Conservation (phyloP, 2,888 invertebrate species). For the Graphium colonna region DNA sequence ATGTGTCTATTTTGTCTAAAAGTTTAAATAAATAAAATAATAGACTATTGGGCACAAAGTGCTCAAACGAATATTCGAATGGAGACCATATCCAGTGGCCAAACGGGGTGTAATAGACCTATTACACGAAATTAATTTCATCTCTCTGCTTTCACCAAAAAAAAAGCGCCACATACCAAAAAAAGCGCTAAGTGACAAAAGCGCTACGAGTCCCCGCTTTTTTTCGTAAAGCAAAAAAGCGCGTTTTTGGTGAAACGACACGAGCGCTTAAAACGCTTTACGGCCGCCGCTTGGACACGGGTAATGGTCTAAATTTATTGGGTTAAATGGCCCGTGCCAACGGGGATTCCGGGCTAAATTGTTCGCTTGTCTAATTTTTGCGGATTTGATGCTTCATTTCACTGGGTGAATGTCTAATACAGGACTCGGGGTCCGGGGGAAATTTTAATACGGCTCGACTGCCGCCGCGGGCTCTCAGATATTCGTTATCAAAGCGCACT, state of each 20-base stretch:
- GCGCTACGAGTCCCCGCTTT: no score
- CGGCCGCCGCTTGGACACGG: conserved; percentile 68
- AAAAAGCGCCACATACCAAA: no score
- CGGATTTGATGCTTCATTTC: conserved; percentile 65
- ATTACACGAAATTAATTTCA: no score
- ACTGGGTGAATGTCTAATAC: conserved; percentile 45
- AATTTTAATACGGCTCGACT: conserved; percentile 9
- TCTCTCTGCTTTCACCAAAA: no score
- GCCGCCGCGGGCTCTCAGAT: not conserved
- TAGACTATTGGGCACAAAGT: no score
- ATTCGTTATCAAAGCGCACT: not conserved
- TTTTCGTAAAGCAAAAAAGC: no score
- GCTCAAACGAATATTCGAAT: no score
- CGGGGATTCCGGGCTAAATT: conserved; percentile 63
- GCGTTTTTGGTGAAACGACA: conserved; percentile 61
- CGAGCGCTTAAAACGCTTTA: conserved; percentile 55
- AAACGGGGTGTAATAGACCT: no score
- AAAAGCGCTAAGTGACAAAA: no score
- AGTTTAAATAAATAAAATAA: no score
- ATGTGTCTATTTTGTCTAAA: no score
- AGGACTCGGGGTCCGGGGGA: conserved; percentile 23
- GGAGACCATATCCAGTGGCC: no score
- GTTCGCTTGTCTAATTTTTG: conserved; percentile 71
- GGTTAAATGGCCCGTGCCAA: conserved; percentile 66
- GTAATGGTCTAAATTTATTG: conserved; percentile 76